Percentiles rank a stretch among this genome's conserved stretches.
Evolutionary conservation across 2,113 vertebrate species (phyloP).

Genomic region (Eolophus roseicapilla): DNA sequence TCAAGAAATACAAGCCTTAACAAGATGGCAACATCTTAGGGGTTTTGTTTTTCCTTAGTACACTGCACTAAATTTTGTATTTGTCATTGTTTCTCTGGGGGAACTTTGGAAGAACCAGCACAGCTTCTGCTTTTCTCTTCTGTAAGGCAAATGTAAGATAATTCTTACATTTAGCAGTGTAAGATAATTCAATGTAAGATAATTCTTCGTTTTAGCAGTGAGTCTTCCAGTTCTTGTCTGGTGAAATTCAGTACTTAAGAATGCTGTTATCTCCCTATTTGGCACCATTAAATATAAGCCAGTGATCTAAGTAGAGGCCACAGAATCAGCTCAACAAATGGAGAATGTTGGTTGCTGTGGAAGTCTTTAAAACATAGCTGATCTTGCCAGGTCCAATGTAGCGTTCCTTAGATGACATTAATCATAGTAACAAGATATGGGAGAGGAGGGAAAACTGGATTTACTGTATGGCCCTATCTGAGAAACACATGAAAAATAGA

Average conservation of each 20-base stretch:
- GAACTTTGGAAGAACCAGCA: neutral
- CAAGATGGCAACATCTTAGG: neutral
- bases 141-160: neutral
- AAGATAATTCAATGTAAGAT: neutral
- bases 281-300: neutral
- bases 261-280: slow-evolving; percentile 40
- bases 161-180: neutral
- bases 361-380: slow-evolving; percentile 45
- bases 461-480: slow-evolving; percentile 37
- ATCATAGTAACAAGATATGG: slow-evolving; percentile 46
- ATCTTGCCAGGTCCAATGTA: slow-evolving; percentile 43
- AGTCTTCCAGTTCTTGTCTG: neutral
- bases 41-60: neutral
- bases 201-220: neutral
- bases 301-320: neutral
- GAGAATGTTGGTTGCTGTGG: slow-evolving; percentile 44
- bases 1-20: neutral
- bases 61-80: neutral
- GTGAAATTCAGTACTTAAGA: slow-evolving; percentile 20
- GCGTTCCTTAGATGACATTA: slow-evolving; percentile 13
- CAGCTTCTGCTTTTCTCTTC: neutral
- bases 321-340: slow-evolving; percentile 10
- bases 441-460: slow-evolving; percentile 49
- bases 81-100: neutral
- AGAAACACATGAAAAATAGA: slow-evolving; percentile 25